These are phyloP conservation scores for Minunthozetes semirufus DNA, from an alignment of 2,888 invertebrate species.

Conservation along the genomic window DNA sequence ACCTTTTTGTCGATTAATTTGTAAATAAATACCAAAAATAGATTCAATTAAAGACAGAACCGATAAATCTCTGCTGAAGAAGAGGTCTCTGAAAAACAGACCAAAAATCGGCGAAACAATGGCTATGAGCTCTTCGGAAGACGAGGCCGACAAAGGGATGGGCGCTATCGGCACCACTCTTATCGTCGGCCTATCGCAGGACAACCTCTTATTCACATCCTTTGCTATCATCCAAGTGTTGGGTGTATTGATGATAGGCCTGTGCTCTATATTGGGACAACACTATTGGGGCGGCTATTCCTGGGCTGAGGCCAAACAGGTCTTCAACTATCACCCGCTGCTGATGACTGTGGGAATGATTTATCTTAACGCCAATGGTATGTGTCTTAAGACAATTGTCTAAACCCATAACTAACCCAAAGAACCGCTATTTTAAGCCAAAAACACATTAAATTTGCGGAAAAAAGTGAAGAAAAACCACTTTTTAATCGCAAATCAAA, in stretches of 20 bases:
- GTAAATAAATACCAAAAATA: conserved; percentile 1
- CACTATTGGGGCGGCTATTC: conserved; percentile 59
- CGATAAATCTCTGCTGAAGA: neutral
- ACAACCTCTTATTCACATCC: conserved; percentile 40
- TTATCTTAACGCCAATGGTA: conserved; percentile 70
- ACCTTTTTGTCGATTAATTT: neutral
- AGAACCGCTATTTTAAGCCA: neutral
- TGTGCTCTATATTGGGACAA: conserved; percentile 61
- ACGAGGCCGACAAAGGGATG: neutral
- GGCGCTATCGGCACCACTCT: conserved; percentile 15
- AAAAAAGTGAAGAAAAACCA: no score
- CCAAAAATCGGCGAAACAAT: neutral
- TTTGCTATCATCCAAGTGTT: conserved; percentile 44
- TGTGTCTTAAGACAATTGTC: neutral
- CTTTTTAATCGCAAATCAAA: no score
- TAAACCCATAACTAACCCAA: neutral
- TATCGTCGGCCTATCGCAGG: conserved; percentile 31
- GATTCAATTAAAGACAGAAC: neutral
- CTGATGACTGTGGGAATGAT: conserved; percentile 75
- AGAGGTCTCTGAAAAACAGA: neutral
- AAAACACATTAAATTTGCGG: no score
- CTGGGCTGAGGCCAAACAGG: conserved; percentile 58
- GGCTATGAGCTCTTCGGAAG: neutral
- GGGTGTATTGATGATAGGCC: conserved; percentile 55
- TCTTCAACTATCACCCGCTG: conserved; percentile 84